Evolutionary conservation across 2,113 vertebrate species (phyloP).

Genomic region (Gadus macrocephalus): DNA sequence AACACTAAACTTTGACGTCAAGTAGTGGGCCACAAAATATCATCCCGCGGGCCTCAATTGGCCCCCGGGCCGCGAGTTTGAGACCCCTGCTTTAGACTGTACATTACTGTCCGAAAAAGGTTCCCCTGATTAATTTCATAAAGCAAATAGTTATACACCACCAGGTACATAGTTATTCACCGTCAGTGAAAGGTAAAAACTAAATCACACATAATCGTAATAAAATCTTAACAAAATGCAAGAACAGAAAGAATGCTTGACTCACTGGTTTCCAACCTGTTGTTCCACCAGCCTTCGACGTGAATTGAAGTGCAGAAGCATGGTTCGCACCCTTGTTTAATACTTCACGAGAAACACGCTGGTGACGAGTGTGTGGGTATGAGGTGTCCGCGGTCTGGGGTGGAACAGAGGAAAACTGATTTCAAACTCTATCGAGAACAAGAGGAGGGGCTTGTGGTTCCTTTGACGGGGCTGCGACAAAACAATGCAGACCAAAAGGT

Average conservation of each 20-base stretch:
- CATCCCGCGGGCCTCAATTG: too few species aligned
- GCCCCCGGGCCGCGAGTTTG: too few species aligned
- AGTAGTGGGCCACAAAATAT: too few species aligned
- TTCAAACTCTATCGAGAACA: background rate
- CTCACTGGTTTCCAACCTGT: slow-evolving; percentile 37
- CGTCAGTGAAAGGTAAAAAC: background rate
- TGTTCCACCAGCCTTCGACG: background rate
- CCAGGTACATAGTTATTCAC: too few species aligned
- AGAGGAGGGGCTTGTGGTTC: too few species aligned
- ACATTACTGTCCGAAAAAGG: background rate
- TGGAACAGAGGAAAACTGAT: slow-evolving; percentile 5
- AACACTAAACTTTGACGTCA: too few species aligned
- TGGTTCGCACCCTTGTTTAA: background rate
- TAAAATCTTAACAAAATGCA: too few species aligned
- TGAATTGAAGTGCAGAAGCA: slow-evolving; percentile 12
- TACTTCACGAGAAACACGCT: background rate
- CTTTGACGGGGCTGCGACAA: too few species aligned
- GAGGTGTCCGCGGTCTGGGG: slow-evolving; percentile 29
- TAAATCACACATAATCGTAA: background rate
- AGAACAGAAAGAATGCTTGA: background rate
- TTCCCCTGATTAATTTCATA: too few species aligned
- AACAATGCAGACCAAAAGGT: too few species aligned
- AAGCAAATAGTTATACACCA: too few species aligned
- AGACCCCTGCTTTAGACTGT: background rate
- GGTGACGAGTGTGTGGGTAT: background rate